These are phyloP conservation scores for Dysmachus trigonus DNA, from an alignment of 2,888 invertebrate genomes.

Conservation along the genomic window DNA sequence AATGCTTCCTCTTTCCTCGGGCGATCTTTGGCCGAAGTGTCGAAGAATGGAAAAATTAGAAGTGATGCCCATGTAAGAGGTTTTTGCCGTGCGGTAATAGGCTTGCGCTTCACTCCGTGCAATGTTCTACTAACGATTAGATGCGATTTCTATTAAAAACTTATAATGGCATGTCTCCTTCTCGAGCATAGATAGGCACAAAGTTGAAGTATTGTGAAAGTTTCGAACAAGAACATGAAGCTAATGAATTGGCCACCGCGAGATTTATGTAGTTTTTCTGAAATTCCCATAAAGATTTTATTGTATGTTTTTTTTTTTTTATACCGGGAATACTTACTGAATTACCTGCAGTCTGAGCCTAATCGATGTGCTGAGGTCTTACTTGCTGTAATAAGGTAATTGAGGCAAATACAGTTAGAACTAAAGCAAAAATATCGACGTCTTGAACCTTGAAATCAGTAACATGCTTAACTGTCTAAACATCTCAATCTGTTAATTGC, in stretches of 20 bases:
- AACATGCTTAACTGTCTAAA: background rate
- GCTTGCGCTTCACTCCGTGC: background rate
- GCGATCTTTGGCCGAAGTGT: slow-evolving; percentile 8
- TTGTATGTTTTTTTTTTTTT: slow-evolving; percentile 7
- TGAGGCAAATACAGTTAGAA: slow-evolving; percentile 22
- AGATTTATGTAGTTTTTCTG: background rate
- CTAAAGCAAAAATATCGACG: background rate
- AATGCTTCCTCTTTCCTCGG: slow-evolving; percentile 18
- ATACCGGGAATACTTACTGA: background rate
- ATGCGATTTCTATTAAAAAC: slow-evolving; percentile 18
- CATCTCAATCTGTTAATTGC: slow-evolving; percentile 2
- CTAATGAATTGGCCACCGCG: background rate
- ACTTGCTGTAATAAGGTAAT: slow-evolving; percentile 27
- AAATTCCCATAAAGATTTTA: slow-evolving; percentile 4
- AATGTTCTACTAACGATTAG: background rate
- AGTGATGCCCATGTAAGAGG: background rate
- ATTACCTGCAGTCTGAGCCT: background rate
- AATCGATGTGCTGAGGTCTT: slow-evolving; percentile 6
- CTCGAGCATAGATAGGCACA: background rate
- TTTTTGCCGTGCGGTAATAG: background rate
- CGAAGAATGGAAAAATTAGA: slow-evolving; percentile 10
- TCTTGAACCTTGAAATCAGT: background rate
- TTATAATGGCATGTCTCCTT: background rate
- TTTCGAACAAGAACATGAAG: background rate
- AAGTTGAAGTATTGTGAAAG: background rate